Conservation (phyloP, 2,797 vertebrate genomes). For the Sciaenops ocellatus region DNA sequence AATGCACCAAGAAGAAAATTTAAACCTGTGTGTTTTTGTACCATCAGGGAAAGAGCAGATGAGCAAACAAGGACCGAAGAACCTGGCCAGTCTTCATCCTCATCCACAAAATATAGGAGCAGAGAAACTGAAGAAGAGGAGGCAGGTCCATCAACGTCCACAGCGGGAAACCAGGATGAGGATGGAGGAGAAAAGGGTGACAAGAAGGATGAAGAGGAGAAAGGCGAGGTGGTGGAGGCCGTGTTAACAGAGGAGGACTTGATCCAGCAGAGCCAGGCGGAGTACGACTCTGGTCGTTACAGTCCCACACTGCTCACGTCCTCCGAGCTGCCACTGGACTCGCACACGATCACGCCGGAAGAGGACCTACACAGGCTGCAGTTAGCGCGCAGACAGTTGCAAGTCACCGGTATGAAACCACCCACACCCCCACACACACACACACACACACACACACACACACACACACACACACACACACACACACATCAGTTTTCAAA, state of each 20-base stretch:
- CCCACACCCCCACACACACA: background rate
- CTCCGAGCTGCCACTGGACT: slow-evolving; percentile 93
- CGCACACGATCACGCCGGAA: slow-evolving; percentile 90
- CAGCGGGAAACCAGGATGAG: slow-evolving; percentile 46
- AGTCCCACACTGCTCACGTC: slow-evolving; percentile 90
- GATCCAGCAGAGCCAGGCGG: slow-evolving; percentile 97
- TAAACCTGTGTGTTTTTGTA: slow-evolving; percentile 23
- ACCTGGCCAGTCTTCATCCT: slow-evolving; percentile 49
- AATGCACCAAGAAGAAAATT: background rate
- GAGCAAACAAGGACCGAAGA: slow-evolving; percentile 43
- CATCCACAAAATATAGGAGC: slow-evolving; percentile 37
- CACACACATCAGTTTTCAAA: background rate
- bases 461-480: background rate
- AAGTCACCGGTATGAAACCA: slow-evolving; percentile 89
- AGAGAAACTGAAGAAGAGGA: slow-evolving; percentile 21
- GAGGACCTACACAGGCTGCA: slow-evolving; percentile 91
- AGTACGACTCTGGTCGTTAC: slow-evolving; percentile 95
- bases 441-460: background rate
- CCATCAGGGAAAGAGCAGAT: slow-evolving; percentile 34
- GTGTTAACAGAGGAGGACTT: slow-evolving; percentile 98
- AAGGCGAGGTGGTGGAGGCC: slow-evolving; percentile 87
- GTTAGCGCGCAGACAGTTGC: slow-evolving; percentile 92
- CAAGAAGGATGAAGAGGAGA: slow-evolving; percentile 68
- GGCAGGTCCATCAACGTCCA: slow-evolving; percentile 64
- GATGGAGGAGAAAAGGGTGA: slow-evolving; percentile 60